phyloP scores from a whole-genome alignment of 2,888 invertebrate species.

The Coremacera marginata region DNA sequence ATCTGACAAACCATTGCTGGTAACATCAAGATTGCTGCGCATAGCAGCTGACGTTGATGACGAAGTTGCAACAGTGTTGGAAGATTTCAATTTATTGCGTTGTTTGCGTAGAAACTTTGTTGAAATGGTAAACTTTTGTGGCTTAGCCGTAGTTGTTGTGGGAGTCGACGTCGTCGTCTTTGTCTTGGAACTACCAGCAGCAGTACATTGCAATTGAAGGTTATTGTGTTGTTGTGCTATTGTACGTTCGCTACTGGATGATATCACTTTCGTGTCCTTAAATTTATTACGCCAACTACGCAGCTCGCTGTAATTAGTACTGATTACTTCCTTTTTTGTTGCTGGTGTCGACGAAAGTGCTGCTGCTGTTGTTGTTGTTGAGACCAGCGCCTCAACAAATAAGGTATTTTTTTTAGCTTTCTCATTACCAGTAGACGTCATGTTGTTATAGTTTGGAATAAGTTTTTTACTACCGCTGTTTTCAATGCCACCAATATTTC shows the following conservation, averaged over 20 bases:
- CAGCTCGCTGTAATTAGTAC: slow-evolving; percentile 40
- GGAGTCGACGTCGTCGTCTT: slow-evolving; percentile 32
- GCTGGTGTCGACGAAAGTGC: neutral
- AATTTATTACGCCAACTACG: slow-evolving; percentile 53
- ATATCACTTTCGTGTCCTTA: slow-evolving; percentile 33
- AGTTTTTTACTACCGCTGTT: slow-evolving; percentile 8
- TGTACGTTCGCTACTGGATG: slow-evolving; percentile 19
- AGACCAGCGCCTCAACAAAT: neutral
- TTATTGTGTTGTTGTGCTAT: neutral
- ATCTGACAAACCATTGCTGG: neutral
- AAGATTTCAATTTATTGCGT: slow-evolving; percentile 57
- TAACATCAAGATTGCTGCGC: neutral
- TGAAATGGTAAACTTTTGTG: slow-evolving; percentile 65
- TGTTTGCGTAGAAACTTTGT: slow-evolving; percentile 66
- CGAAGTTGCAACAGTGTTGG: slow-evolving; percentile 32
- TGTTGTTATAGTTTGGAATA: slow-evolving; percentile 20
- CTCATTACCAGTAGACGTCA: neutral
- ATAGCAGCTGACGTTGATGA: slow-evolving; percentile 39
- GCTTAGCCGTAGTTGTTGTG: slow-evolving; percentile 47
- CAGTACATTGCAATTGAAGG: slow-evolving; percentile 21
- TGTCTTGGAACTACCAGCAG: neutral
- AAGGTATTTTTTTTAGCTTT: slow-evolving; percentile 2
- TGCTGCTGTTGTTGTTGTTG: neutral
- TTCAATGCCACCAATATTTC: slow-evolving; percentile 4
- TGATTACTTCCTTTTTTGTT: neutral